Percentiles rank a stretch among this genome's conserved stretches.
phyloP scores from a whole-genome alignment of 2,888 invertebrate genomes.

The Lymantria dispar region DNA sequence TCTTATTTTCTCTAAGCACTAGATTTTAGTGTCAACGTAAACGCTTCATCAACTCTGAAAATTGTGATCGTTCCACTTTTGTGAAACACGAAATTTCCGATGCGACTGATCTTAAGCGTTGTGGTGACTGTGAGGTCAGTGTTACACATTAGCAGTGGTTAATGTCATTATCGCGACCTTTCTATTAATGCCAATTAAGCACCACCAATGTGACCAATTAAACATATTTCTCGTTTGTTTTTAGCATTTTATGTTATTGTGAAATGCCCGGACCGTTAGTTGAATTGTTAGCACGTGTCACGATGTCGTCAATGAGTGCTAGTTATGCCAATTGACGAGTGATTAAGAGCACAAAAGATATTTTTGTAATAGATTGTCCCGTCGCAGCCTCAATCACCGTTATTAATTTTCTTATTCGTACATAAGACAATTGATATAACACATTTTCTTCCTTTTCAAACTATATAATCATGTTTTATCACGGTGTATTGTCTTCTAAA shows the following conservation, averaged over 20 bases:
- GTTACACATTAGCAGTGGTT: slow-evolving; percentile 55
- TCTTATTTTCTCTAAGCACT: slow-evolving; percentile 18
- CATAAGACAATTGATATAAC: too few relatives aligned
- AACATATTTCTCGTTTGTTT: slow-evolving; percentile 13
- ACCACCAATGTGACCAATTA: slow-evolving; percentile 20
- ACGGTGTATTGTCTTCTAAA: too few relatives aligned
- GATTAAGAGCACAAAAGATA: slow-evolving; percentile 48
- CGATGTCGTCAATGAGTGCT: slow-evolving; percentile 37
- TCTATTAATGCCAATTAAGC: slow-evolving; percentile 69
- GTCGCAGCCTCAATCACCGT: slow-evolving; percentile 15
- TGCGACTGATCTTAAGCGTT: background rate
- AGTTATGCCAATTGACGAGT: slow-evolving; percentile 52
- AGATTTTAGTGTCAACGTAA: slow-evolving; percentile 13
- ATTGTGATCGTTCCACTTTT: background rate
- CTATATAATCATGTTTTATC: too few relatives aligned
- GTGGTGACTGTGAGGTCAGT: slow-evolving; percentile 30
- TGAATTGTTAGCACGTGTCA: slow-evolving; percentile 35
- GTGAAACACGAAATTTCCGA: background rate
- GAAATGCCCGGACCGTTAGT: slow-evolving; percentile 43
- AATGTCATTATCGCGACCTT: slow-evolving; percentile 72
- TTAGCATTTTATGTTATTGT: slow-evolving; percentile 37
- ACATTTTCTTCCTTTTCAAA: too few relatives aligned
- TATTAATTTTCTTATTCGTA: slow-evolving; percentile 14
- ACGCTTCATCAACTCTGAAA: slow-evolving; percentile 18
- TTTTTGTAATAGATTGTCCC: slow-evolving; percentile 33